phyloP scores from a whole-genome alignment of 1,140 invertebrate genomes.

The Pseudoatta argentina region DNA sequence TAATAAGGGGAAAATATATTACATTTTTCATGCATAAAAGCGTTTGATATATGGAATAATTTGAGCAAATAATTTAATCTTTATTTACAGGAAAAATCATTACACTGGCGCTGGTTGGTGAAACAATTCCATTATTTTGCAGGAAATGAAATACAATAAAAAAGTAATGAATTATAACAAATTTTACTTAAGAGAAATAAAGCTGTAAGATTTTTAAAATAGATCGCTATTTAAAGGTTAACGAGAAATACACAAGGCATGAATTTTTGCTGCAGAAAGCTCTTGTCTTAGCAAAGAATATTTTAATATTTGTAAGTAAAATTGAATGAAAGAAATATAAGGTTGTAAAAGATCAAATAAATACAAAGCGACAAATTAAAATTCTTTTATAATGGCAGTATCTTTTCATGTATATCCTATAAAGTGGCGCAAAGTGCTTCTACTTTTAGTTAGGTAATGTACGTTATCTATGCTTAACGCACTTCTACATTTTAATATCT shows the following conservation, averaged over 20 bases:
- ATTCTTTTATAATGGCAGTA: background rate
- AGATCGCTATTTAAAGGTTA: no score
- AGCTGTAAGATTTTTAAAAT: no score
- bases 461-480: background rate
- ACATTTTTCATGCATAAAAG: background rate
- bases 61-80: background rate
- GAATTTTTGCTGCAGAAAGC: background rate
- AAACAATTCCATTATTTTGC: no score
- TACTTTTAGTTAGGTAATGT: background rate
- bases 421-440: background rate
- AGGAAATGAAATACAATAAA: no score
- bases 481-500: background rate
- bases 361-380: background rate
- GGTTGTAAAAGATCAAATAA: background rate
- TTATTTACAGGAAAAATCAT: no score
- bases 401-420: background rate
- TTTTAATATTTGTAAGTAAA: background rate
- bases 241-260: background rate
- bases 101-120: no score
- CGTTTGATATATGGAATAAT: background rate
- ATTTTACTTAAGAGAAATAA: no score
- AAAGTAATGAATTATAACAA: no score
- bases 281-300: background rate
- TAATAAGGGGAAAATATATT: background rate
- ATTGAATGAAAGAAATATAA: background rate